Evolutionary conservation across 2,888 invertebrate genomes (phyloP), one percentile per base, ranked within the genome.

Genomic region (Drosophila demipolita): DNA sequence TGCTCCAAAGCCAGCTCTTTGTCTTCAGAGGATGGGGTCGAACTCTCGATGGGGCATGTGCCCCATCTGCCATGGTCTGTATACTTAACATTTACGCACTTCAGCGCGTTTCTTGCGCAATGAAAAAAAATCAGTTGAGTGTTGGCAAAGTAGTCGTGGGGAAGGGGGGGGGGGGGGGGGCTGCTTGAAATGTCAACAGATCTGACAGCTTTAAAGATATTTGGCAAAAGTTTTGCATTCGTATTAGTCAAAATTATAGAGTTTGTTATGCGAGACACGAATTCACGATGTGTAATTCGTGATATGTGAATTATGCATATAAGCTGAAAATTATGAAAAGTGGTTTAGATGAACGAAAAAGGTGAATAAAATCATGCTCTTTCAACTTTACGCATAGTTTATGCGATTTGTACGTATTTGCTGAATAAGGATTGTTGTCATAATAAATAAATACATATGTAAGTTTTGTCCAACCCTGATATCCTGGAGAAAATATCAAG

Each of bases 1-100:
- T 71, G 72, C 72, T 65, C 57, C 67, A 65, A 35, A 58, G 53
- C 29, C 59, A 26, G 66, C 9, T 63, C 54, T 40, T 42, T 55
- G 36, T 20, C 29, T 20, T 7, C 15, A 23, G 45, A 45, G 45
- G 23, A 7, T 68, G 55, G 42, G 57, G 59, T 23, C 23, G 33
- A 57, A 48, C 71, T 67, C 73, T 61, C 66, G 73, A 54, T 62
- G 73, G 66, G 45, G 67, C 73, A 59, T 63, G 63, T 73, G 68
- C 67, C 73, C 35, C 50, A n/a, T 17, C 64, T 53, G 15, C 42
- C 15, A 61, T 52, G 63, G 42, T 54, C 54, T 73, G 83, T 81
- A 69, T 78, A 74, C 86, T 87, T 66, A 75, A 78, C 78, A 87
- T 83, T 83, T 85, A 87, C 85, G 83, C 86, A 86, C 87, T 86